Base-by-base conservation (phyloP, 2,797 vertebrate genomes). In the Catostomus latipinnis region DNA sequence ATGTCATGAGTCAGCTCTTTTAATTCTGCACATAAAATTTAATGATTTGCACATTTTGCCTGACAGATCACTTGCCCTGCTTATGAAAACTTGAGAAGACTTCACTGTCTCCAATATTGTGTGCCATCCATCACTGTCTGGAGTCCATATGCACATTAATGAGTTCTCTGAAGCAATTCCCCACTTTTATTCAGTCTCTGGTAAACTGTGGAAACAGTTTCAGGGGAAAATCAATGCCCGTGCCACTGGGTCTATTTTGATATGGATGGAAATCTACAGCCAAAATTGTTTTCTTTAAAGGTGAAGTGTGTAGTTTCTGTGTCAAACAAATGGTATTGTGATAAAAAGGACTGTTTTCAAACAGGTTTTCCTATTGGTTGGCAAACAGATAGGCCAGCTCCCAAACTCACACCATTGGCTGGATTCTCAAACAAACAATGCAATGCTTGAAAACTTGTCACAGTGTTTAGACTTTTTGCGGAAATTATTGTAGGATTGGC, bases 1-100 rank as follows among this genome's bases (percentile, higher is more conserved):
- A 83, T 74, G 43, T 63, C 77, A 78, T 53, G 70, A 76, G 70
- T 78, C 71, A 71, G 78, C 65, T 8, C 65, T 63, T 87, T 81
- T 82, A 65, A 58, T 52, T 63, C 76, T 50, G 12, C 5, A 18
- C 58, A 67, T 84, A 80, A 79, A 43, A 74, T 11, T 8, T n/a
- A 71, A 54, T 34, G 13, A 74, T 71, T 56, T 71, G 60, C 9
- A 46, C 52, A 82, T 50, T 13, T 54, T 65, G 52, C 22, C 65
- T 60, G 72, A 70, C 50, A 22, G 67, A 67, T 72, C 48, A 70
- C 60, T 61, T 71, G 50, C 11, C 73, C 65, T 76, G 69, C 46
- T 62, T 53, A 46, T 68, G 65, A 71, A 74, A 74, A 10, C 7
- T 45, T 2, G 12, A 48, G 61, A 46, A 53, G 14, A 61, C 76